phyloP scores from a whole-genome alignment of 2,888 invertebrate species.

The Trichopria drosophilae region DNA sequence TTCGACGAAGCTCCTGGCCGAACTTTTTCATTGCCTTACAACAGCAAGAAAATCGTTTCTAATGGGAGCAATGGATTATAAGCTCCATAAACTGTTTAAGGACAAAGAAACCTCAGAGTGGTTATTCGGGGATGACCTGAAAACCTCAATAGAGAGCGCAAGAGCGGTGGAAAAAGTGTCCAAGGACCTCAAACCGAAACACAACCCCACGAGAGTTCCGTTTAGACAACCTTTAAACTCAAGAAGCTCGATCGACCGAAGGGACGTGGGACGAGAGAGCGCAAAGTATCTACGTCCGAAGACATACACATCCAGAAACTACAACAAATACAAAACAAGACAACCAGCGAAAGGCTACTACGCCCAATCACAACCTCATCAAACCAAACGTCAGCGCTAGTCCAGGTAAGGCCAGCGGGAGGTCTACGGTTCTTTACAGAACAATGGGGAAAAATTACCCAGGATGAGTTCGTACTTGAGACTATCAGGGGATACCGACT shows the following conservation, averaged over 20 bases:
- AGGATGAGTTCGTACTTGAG: not conserved
- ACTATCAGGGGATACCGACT: not conserved
- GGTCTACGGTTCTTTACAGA: too few species aligned
- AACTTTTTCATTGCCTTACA: too few species aligned
- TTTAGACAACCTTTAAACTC: not conserved
- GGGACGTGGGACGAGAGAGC: not conserved
- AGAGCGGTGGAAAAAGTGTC: not conserved
- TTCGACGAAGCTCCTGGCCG: too few species aligned
- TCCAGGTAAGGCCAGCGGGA: too few species aligned
- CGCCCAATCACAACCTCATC: too few species aligned
- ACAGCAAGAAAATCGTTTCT: constrained; percentile 1
- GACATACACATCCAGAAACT: not conserved
- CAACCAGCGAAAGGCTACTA: too few species aligned
- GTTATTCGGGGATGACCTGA: not conserved
- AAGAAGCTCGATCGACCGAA: not conserved
- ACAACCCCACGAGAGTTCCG: not conserved
- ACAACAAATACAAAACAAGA: too few species aligned
- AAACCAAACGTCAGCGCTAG: too few species aligned
- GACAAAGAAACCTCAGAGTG: not conserved
- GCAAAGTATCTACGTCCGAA: not conserved
- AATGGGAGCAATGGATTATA: not conserved
- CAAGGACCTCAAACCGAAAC: constrained; percentile 3
- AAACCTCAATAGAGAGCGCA: not conserved
- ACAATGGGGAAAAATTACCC: too few species aligned
- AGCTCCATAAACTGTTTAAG: not conserved